Base-by-base conservation (phyloP, 1,140 invertebrate genomes). In the Andrena cerasifolii region DNA sequence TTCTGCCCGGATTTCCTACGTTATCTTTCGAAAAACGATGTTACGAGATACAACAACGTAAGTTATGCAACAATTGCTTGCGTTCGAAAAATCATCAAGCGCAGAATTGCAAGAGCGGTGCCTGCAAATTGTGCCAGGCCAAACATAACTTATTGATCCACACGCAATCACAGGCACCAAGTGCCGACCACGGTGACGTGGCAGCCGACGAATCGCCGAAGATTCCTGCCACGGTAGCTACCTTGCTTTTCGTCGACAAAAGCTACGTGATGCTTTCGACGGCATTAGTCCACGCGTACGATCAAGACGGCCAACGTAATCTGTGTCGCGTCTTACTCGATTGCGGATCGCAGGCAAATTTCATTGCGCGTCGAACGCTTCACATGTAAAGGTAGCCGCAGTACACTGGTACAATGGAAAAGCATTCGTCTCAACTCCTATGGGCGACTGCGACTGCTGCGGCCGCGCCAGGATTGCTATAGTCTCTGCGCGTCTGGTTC, bases 331-430 rank as follows among this genome's bases (percentile, higher is more conserved):
- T 53, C 1, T 53, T 67, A n/a, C 26, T 67, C 1, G 63, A 67
- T 53, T 51, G 63, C 26, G 63, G 63, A 1, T 67, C 63, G 0
- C 63, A 67, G 18, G 63, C 63, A 10, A 67, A 67, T 67, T 67
- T 53, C 26, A n/a, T 67, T 47, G 36, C 40, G 8, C 45, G 45
- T 47, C 45, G 45, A n/a, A n/a, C n/a, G n/a, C n/a, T n/a, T n/a
- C n/a, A n/a, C n/a, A n/a, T n/a, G n/a, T n/a, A n/a, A n/a, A n/a
- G n/a, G n/a, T n/a, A n/a, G n/a, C n/a, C n/a, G n/a, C n/a, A n/a
- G n/a, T n/a, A n/a, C n/a, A n/a, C n/a, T n/a, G n/a, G n/a, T n/a
- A n/a, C n/a, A n/a, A n/a, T n/a, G n/a, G n/a, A n/a, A n/a, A n/a
- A n/a, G n/a, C n/a, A n/a, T n/a, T n/a, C n/a, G n/a, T n/a, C n/a